Evolutionary conservation across 2,888 invertebrate genomes (phyloP).

Genomic region (Cyclophora punctaria): DNA sequence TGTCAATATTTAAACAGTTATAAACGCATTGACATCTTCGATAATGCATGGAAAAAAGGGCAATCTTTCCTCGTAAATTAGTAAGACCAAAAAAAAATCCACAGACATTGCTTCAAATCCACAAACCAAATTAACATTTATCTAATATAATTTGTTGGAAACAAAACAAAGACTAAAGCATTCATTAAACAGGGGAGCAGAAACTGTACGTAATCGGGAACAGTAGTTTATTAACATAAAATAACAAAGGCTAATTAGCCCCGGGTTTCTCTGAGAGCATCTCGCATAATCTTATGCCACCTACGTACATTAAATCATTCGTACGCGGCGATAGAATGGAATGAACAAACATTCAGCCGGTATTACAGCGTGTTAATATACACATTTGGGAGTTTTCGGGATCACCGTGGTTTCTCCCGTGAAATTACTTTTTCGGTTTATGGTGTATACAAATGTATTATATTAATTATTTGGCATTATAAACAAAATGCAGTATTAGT

Average conservation of each 20-base stretch:
- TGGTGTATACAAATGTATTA: no score
- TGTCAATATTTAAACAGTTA: no score
- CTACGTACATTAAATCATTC: constrained; percentile 21
- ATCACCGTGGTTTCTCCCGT: no score
- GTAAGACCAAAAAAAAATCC: no score
- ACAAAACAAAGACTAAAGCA: background rate
- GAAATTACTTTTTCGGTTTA: no score
- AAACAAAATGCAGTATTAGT: no score
- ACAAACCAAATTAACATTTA: background rate
- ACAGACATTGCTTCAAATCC: no score
- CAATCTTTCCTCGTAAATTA: no score
- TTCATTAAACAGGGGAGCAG: constrained; percentile 5
- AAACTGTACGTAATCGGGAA: constrained; percentile 28
- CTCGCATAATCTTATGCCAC: constrained; percentile 45
- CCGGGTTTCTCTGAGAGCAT: constrained; percentile 29
- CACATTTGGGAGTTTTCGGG: no score
- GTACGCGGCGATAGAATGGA: constrained; percentile 2
- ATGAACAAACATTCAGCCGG: no score
- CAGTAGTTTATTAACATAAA: constrained; percentile 68
- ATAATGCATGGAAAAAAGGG: background rate
- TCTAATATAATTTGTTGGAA: background rate
- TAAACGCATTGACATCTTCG: background rate
- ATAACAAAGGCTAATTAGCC: constrained; percentile 70
- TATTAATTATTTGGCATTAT: no score
- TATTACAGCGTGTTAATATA: no score